A percentile compares a stretch with the other conserved stretches of the same genome.
phyloP scores from a whole-genome alignment of 2,797 vertebrate genomes.

The Hippoglossus hippoglossus region DNA sequence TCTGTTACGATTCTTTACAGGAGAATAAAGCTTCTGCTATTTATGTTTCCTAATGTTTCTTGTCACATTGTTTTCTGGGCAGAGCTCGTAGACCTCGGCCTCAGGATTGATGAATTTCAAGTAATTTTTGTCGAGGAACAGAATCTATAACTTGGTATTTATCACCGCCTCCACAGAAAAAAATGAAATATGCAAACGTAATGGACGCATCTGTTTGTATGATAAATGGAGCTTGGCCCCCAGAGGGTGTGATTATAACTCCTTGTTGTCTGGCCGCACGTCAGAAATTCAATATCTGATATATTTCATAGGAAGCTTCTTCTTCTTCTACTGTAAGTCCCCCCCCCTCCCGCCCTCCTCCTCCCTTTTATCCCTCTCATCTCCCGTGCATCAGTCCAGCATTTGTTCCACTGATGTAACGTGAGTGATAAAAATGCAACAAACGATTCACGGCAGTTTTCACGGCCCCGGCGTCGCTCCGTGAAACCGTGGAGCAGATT shows the following conservation, averaged over 20 bases:
- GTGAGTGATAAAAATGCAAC: constrained; percentile 42
- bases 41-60: background rate
- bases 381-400: background rate
- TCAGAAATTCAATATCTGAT: constrained; percentile 14
- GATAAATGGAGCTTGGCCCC: constrained; percentile 51
- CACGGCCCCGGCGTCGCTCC: constrained; percentile 33
- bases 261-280: constrained; percentile 7
- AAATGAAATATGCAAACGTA: constrained; percentile 54
- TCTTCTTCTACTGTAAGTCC: too few relatives aligned
- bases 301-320: background rate
- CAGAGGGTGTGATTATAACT: constrained; percentile 25
- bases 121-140: constrained; percentile 16
- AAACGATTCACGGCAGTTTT: constrained; percentile 19
- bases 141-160: constrained; percentile 42
- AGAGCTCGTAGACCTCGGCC: background rate
- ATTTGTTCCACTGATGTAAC: constrained; percentile 35
- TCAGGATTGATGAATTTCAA: constrained; percentile 28
- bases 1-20: background rate
- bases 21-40: too few relatives aligned
- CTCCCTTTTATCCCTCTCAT: too few relatives aligned
- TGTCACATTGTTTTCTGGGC: constrained; percentile 4
- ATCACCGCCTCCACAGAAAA: constrained; percentile 34
- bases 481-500: constrained; percentile 41
- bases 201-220: constrained; percentile 28
- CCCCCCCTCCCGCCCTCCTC: too few relatives aligned